These are phyloP conservation scores for Centropus unirufus DNA, from an alignment of 2,113 vertebrate genomes.

Conservation along the genomic window DNA sequence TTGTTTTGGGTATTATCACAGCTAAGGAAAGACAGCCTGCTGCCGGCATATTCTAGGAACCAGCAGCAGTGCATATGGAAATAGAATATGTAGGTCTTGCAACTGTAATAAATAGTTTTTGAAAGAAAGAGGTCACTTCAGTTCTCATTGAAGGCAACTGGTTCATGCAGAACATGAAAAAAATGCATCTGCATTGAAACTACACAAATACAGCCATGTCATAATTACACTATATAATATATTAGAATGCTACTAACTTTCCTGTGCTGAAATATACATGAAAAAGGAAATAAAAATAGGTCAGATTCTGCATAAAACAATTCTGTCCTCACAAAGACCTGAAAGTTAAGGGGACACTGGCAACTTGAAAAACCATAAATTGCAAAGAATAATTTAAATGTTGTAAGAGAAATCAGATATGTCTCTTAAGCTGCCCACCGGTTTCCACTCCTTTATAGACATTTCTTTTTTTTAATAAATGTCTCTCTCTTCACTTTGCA, in stretches of 20 bases:
- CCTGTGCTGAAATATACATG: constrained; percentile 23
- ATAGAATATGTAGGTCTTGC: constrained; percentile 65
- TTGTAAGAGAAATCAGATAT: not conserved
- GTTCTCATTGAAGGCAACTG: constrained; percentile 58
- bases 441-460: not conserved
- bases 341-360: not conserved
- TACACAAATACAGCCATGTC: constrained; percentile 45
- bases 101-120: constrained; percentile 75
- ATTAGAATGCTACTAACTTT: constrained; percentile 1
- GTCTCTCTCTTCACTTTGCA: not conserved
- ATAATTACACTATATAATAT: constrained; percentile 18
- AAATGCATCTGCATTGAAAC: constrained; percentile 54
- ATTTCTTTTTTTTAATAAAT: not conserved
- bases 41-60: constrained; percentile 47
- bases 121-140: constrained; percentile 75
- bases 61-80: constrained; percentile 61
- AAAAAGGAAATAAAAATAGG: constrained; percentile 32
- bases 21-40: constrained; percentile 44
- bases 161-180: constrained; percentile 26
- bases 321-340: constrained; percentile 6
- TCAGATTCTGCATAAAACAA: not conserved
- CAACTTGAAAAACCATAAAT: not conserved
- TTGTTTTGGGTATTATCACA: constrained; percentile 40
- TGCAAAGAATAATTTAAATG: not conserved
- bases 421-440: not conserved